Conservation (phyloP, 1,140 invertebrate genomes). For the Carposina sasakii region DNA sequence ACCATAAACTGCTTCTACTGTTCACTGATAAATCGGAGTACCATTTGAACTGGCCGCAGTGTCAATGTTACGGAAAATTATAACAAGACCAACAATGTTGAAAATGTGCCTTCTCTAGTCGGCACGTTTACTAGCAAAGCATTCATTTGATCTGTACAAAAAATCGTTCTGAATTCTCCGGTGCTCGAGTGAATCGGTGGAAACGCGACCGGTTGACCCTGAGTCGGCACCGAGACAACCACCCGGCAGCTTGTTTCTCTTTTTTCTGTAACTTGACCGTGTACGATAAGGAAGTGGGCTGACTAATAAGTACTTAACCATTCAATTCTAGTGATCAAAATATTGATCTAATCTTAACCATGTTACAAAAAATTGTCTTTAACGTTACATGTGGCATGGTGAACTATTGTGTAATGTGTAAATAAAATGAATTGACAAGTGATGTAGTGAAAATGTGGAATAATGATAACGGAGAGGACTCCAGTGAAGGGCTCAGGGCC, state of each 20-base stretch:
- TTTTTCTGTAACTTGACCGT: constrained; percentile 34
- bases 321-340: too few relatives aligned
- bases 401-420: constrained; percentile 22
- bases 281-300: too few relatives aligned
- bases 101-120: constrained; percentile 18
- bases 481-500: constrained; percentile 45
- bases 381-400: neutral
- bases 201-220: constrained; percentile 56
- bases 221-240: constrained; percentile 39
- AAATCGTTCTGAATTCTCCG: too few relatives aligned
- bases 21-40: constrained; percentile 11
- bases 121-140: constrained; percentile 20
- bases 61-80: constrained; percentile 1
- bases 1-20: constrained; percentile 26
- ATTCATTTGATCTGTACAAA: constrained; percentile 38
- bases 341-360: too few relatives aligned
- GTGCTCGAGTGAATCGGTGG: constrained; percentile 26
- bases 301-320: too few relatives aligned
- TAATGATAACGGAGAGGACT: constrained; percentile 65
- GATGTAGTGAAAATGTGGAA: constrained; percentile 52
- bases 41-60: neutral
- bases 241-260: constrained; percentile 36
- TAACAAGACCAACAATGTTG: constrained; percentile 23
- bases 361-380: constrained; percentile 18
- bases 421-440: constrained; percentile 29